Evolutionary conservation across 2,888 invertebrate genomes (phyloP).

Genomic region (Nomada fabriciana): DNA sequence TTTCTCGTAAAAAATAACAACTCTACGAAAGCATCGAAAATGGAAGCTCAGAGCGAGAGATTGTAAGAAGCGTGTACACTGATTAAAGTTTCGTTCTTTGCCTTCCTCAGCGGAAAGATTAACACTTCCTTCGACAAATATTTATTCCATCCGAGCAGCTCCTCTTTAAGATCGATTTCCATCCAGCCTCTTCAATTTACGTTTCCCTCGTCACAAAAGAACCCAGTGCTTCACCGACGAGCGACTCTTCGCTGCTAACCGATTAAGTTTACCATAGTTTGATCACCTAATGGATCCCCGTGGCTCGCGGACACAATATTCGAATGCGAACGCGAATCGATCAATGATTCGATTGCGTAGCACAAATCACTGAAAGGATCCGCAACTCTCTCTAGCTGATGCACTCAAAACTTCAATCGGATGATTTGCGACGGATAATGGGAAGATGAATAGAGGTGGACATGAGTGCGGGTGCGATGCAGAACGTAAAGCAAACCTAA

Average conservation of each 20-base stretch:
- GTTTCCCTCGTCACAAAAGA: background rate
- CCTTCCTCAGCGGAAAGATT: too few relatives aligned
- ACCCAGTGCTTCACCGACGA: background rate
- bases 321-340: slow-evolving; percentile 18
- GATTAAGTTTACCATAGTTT: background rate
- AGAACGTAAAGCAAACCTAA: slow-evolving; percentile 17
- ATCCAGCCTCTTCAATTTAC: too few relatives aligned
- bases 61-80: too few relatives aligned
- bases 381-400: slow-evolving; percentile 1
- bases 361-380: slow-evolving; percentile 8
- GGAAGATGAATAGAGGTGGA: background rate
- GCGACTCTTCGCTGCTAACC: background rate
- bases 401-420: slow-evolving; percentile 27
- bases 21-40: too few relatives aligned
- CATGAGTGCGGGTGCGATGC: background rate
- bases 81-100: too few relatives aligned
- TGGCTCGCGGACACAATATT: slow-evolving; percentile 11
- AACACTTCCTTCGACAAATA: too few relatives aligned
- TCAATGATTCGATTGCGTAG: slow-evolving; percentile 23
- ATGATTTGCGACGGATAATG: slow-evolving; percentile 30
- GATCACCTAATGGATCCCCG: background rate
- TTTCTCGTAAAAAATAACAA: too few relatives aligned
- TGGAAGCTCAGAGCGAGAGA: too few relatives aligned
- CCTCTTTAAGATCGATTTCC: too few relatives aligned
- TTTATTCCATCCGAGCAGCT: too few relatives aligned